Conservation (phyloP, 2,888 invertebrate genomes). For the Leptinotarsa rubiginosa region DNA sequence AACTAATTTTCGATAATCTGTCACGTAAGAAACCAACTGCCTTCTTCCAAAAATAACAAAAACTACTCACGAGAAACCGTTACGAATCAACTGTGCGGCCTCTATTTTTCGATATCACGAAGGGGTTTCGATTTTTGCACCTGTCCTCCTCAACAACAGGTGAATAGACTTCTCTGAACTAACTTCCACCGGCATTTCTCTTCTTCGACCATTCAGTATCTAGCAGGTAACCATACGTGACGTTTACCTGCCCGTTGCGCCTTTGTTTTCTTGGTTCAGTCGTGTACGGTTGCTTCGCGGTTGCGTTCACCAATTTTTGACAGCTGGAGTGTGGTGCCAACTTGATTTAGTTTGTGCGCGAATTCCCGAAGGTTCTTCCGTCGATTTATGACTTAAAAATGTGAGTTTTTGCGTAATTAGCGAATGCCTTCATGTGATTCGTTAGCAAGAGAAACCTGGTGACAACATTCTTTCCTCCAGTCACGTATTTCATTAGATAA, state of each 20-base stretch:
- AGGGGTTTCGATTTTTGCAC: conserved; percentile 38
- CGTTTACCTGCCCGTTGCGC: conserved; percentile 38
- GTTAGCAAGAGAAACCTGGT: conserved; percentile 16
- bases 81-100: conserved; percentile 10
- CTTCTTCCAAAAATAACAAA: not conserved
- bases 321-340: conserved; percentile 34
- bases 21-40: not conserved
- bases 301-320: conserved; percentile 31
- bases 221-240: conserved; percentile 48
- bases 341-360: conserved; percentile 24
- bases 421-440: conserved; percentile 13
- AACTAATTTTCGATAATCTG: not conserved
- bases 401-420: conserved; percentile 24
- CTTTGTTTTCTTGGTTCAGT: conserved; percentile 23
- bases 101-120: conserved; percentile 24
- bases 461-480: conserved; percentile 15
- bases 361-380: conserved; percentile 3
- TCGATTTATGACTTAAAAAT: conserved; percentile 15
- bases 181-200: conserved; percentile 26
- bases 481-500: not conserved
- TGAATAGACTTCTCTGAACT: conserved; percentile 37
- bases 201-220: conserved; percentile 43
- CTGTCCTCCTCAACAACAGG: conserved; percentile 39
- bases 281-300: conserved; percentile 18
- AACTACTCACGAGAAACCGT: conserved; percentile 9